Percentiles rank a stretch among this genome's conserved stretches.
These are phyloP conservation scores for Entomobrya multifasciata DNA, from an alignment of 2,888 invertebrate genomes.

Conservation along the genomic window DNA sequence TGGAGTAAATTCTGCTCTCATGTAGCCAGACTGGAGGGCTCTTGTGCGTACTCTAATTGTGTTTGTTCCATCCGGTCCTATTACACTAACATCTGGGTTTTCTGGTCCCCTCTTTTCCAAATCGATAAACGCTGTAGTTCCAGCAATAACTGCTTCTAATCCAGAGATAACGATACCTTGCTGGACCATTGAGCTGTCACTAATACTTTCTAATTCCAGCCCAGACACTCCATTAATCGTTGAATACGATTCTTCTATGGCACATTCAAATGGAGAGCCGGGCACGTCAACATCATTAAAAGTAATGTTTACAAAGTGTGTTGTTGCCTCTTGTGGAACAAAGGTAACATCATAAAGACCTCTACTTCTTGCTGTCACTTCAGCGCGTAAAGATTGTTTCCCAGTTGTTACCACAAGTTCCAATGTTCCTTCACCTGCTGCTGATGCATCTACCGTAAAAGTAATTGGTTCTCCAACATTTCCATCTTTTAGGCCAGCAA, in stretches of 20 bases:
- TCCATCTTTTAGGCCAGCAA: slow-evolving; percentile 82
- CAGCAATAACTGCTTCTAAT: slow-evolving; percentile 82
- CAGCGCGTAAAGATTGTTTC: slow-evolving; percentile 93
- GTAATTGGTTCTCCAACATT: slow-evolving; percentile 93
- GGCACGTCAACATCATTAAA: slow-evolving; percentile 85
- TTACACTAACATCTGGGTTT: slow-evolving; percentile 83
- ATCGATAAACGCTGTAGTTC: slow-evolving; percentile 82
- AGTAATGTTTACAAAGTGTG: slow-evolving; percentile 95
- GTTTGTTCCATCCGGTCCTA: slow-evolving; percentile 83
- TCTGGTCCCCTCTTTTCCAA: slow-evolving; percentile 83
- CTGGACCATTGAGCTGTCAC: slow-evolving; percentile 77
- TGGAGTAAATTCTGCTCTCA: slow-evolving; percentile 89
- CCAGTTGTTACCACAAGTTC: slow-evolving; percentile 95
- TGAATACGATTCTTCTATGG: slow-evolving; percentile 80
- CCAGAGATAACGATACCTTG: slow-evolving; percentile 80
- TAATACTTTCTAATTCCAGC: slow-evolving; percentile 77
- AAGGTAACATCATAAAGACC: slow-evolving; percentile 96
- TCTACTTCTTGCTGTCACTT: slow-evolving; percentile 93
- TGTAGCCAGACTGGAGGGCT: slow-evolving; percentile 81
- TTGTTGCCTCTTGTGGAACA: slow-evolving; percentile 92
- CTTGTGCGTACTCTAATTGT: slow-evolving; percentile 76
- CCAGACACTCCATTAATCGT: slow-evolving; percentile 78
- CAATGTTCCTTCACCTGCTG: slow-evolving; percentile 95
- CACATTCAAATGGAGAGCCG: slow-evolving; percentile 94
- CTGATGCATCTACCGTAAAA: slow-evolving; percentile 96